Percentiles rank a stretch among this genome's conserved stretches.
phyloP scores from a whole-genome alignment of 2,113 vertebrate species.

The Periophthalmodon schlosseri region DNA sequence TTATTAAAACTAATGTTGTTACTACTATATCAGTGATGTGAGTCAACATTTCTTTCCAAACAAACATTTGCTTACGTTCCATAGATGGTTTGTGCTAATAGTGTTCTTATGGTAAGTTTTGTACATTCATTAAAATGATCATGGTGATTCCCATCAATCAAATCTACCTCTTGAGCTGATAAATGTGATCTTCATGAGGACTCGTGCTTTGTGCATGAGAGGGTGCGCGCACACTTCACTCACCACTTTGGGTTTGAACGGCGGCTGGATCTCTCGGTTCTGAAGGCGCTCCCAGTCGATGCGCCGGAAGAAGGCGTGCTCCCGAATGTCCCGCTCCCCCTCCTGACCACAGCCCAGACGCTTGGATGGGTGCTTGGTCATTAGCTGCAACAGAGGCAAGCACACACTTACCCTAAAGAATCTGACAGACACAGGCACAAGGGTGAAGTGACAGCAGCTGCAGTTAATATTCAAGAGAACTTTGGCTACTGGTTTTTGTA shows the following conservation, averaged over 20 bases:
- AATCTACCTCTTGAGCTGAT: background rate
- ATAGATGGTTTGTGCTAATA: background rate
- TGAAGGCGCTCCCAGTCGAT: slow-evolving; percentile 96
- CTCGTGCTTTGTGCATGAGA: background rate
- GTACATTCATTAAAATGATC: background rate
- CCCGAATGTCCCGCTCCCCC: slow-evolving; percentile 89
- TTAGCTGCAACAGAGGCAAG: slow-evolving; percentile 76
- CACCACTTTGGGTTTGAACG: slow-evolving; percentile 98
- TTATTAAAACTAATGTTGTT: background rate
- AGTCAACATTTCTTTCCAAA: background rate
- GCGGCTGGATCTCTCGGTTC: slow-evolving; percentile 92
- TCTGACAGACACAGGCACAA: no score
- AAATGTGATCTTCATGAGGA: background rate
- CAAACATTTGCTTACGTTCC: no score
- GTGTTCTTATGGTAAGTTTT: background rate
- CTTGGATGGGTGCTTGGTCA: slow-evolving; percentile 96
- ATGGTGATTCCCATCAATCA: background rate
- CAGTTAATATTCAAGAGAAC: no score
- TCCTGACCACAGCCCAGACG: slow-evolving; percentile 90
- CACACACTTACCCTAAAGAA: no score
- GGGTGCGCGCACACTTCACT: slow-evolving; percentile 60
- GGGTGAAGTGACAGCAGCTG: no score
- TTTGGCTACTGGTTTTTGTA: no score
- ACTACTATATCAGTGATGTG: background rate
- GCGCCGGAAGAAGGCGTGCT: slow-evolving; percentile 95